A percentile compares a stretch with the other conserved stretches of the same genome.
Conservation (phyloP, 2,113 vertebrate species). For the Zosterops hypoxanthus region DNA sequence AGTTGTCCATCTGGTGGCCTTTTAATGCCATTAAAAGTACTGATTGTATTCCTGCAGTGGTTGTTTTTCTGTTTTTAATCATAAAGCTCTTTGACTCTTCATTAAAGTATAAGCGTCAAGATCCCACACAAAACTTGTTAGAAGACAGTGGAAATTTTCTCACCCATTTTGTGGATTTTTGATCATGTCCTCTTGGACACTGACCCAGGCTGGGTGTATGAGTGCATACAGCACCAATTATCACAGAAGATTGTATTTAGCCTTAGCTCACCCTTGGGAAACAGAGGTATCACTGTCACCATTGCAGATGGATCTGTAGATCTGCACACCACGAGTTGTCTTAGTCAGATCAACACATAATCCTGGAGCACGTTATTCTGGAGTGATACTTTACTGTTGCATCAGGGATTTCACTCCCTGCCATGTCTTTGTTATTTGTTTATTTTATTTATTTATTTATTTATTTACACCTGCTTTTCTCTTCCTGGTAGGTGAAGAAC, state of each 20-base stretch:
- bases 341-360: not conserved
- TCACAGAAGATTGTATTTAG: not conserved
- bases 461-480: not conserved
- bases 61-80: not conserved
- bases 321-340: not conserved
- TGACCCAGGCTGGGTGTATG: not conserved
- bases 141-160: not conserved
- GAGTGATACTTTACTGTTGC: not conserved
- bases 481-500: not conserved
- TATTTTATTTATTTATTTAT: not conserved
- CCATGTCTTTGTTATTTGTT: not conserved
- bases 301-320: conserved; percentile 22
- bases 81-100: not conserved
- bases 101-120: not conserved
- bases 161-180: not conserved
- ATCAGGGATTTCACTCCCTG: not conserved
- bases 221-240: not conserved
- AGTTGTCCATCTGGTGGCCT: not conserved
- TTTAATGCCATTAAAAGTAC: not conserved
- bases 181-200: not conserved
- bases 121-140: not conserved
- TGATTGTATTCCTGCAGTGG: not conserved
- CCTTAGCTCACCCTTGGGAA: conserved; percentile 23
- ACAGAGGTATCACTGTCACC: not conserved
- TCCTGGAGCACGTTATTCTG: not conserved